These are phyloP conservation scores for Hemibagrus guttatus DNA, from an alignment of 2,797 vertebrate genomes.

Conservation along the genomic window DNA sequence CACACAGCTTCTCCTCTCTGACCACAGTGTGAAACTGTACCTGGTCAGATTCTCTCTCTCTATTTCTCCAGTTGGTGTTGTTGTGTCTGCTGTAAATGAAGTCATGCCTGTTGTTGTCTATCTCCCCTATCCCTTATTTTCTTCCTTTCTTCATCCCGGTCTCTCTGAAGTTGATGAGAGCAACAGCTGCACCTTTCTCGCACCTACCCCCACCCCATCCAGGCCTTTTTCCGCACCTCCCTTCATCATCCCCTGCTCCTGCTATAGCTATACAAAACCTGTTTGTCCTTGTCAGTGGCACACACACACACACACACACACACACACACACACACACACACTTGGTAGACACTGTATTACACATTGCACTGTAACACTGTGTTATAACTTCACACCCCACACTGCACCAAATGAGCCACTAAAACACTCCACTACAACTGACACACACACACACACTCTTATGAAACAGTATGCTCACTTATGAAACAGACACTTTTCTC, in stretches of 20 bases:
- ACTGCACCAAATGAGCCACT: conserved; percentile 25
- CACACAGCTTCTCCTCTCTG: background rate
- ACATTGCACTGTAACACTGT: background rate
- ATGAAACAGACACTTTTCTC: background rate
- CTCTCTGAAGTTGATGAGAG: conserved; percentile 52
- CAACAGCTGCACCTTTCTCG: conserved; percentile 45
- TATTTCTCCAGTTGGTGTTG: background rate
- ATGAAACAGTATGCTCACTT: background rate
- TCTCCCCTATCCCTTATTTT: background rate
- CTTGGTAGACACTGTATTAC: background rate
- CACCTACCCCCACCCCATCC: background rate
- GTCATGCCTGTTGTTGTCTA: conserved; percentile 18
- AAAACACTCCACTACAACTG: conserved; percentile 5
- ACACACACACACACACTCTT: background rate
- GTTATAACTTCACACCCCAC: conserved; percentile 38
- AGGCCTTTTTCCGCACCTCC: conserved; percentile 33
- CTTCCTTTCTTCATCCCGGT: conserved; percentile 38
- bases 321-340: background rate
- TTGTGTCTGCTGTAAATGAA: background rate
- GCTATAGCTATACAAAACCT: conserved; percentile 60
- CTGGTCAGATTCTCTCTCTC: background rate
- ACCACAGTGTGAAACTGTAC: background rate
- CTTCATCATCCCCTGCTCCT: conserved; percentile 33
- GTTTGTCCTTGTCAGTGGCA: conserved; percentile 61
- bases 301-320: conserved; percentile 39